Evolutionary conservation across 1,140 invertebrate genomes (phyloP), one percentile per base, ranked within the genome.

Genomic region (Drosophila leontia): DNA sequence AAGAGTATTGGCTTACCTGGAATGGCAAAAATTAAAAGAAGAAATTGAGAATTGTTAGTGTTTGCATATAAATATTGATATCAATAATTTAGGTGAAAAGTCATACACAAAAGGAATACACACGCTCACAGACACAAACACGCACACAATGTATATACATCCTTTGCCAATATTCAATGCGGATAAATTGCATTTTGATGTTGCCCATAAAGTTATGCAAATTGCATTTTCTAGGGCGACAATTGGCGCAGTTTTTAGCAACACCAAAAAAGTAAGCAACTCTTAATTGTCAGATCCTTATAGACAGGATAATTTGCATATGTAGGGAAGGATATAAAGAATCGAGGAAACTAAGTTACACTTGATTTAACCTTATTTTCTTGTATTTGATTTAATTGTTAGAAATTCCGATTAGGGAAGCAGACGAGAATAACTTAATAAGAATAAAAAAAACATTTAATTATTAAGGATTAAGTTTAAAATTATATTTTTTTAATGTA

Each of bases 1-100:
- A 26, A 55, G 62, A 56, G 42, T 65, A 70, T 77, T 70, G 39
- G 86, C 84, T 87, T 87, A 87, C 84, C 84, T 87, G 80, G 35
- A 79, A 78, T 50, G 77, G 45, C 61, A 83, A 79, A 51, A 75
- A 55, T 55, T 17, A 51, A 45, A 70, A 58, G 74, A 35, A 72
- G 42, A 82, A 35, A 72, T 44, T 55, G 26, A 48, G 47, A 71
- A 75, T 78, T 35, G 64, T 45, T 61, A 69, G 35, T 60, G 34
- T 70, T 69, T 70, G 19, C 32, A 35, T 35, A 64, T 65, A 69
- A 59, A 61, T 69, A 77, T 77, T 56, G 48, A 69, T 61, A 78
- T 61, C 64, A 77, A 78, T 78, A 70, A 58, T 78, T 69, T 29
- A 45, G 44, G 42, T 37, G 35, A 62, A 45, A 79, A 35, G 67